Evolutionary conservation across 1,140 invertebrate genomes (phyloP).

Genomic region (Neodiprion lecontei): DNA sequence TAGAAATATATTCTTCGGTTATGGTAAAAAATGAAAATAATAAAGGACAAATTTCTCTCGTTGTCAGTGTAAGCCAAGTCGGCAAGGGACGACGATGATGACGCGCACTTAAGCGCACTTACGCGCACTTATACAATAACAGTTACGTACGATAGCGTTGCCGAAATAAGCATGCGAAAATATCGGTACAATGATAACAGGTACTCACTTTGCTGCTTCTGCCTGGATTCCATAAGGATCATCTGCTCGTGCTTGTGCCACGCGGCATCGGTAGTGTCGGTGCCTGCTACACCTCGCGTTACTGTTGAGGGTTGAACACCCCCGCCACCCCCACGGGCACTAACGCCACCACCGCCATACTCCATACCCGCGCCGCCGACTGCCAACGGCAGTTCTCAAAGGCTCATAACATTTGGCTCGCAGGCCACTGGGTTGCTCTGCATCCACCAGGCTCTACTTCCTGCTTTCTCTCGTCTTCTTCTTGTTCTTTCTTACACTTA

Average conservation of each 20-base stretch:
- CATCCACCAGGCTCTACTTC: conserved; percentile 26
- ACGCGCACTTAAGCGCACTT: too few relatives aligned
- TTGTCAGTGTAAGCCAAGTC: too few relatives aligned
- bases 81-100: too few relatives aligned
- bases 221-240: conserved; percentile 60
- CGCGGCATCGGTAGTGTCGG: conserved; percentile 58
- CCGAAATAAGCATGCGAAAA: too few relatives aligned
- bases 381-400: conserved; percentile 49
- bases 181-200: too few relatives aligned
- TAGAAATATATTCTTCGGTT: too few relatives aligned
- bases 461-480: conserved; percentile 20
- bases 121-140: too few relatives aligned
- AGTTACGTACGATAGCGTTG: too few relatives aligned
- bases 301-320: conserved; percentile 56
- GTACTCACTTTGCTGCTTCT: conserved; percentile 58
- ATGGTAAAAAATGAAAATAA: too few relatives aligned
- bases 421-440: conserved; percentile 26
- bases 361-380: conserved; percentile 53
- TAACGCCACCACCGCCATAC: conserved; percentile 43
- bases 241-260: conserved; percentile 62
- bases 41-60: too few relatives aligned
- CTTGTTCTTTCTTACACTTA: neutral
- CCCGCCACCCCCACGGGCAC: conserved; percentile 53
- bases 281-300: conserved; percentile 50
- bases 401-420: conserved; percentile 49